Base-by-base conservation (phyloP, 1,140 invertebrate genomes). In the Drosophila pruinosa region DNA sequence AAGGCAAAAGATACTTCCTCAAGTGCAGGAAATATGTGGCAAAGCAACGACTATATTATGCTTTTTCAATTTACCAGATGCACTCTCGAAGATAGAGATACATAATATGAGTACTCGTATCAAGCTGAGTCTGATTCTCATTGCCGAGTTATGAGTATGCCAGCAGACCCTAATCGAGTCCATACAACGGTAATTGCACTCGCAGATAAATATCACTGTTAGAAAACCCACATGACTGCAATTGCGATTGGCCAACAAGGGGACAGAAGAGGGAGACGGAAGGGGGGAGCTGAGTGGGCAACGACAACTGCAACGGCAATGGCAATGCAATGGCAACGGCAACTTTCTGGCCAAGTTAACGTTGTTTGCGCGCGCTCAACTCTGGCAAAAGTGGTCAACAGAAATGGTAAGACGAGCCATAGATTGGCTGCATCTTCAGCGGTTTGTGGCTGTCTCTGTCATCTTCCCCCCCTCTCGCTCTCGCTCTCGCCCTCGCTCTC, bases 121-220 rank as follows among this genome's bases (percentile, higher is more conserved):
- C 69, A 59, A 64, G 31, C 43, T 43, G 57, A 43, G 43, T 31
- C 62, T 54, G 69, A 61, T 70, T 67, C 71, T 77, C 64, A 64
- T 67, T 64, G 48, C 19, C 77, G 52, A 82, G 78, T 85, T 86
- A 83, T 83, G 77, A 80, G 80, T 75, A 72, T 73, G 73, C 69
- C 81, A 79, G 43, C 81, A 61, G 75, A 81, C 81, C 80, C 80
- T 86, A 85, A 85, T 86, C 80, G 80, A 85, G 80, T 72, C 64
- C 80, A 85, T 85, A 74, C 81, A 85, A 86, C 82, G 81, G 78
- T 82, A 86, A 86, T 88, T 88, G 78, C 77, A 78, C 78, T 82
- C 31, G 74, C 67, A 72, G 78, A 86, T 88, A 88, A 86, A 88
- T 86, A 86, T 82, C 78, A 86, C 74, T 78, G 81, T 86, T 86